Conservation (phyloP, 2,797 vertebrate species). For the Crenuchus spilurus region DNA sequence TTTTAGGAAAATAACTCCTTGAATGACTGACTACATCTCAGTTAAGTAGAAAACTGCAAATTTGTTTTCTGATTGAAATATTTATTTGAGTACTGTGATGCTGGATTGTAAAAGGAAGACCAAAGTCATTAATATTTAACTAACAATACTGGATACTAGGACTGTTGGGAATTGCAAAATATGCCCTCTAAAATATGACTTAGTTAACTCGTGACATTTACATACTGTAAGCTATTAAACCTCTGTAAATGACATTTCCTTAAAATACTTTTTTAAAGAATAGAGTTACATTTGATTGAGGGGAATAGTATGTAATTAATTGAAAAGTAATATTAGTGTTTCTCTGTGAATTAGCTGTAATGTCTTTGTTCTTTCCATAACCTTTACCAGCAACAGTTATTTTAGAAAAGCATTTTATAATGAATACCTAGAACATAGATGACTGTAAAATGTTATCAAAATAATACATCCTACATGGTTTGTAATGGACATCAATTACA, state of each 20-base stretch:
- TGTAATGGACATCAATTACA: conserved; percentile 8
- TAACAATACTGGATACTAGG: not conserved
- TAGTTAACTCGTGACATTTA: not conserved
- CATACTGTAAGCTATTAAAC: not conserved
- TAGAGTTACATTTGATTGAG: not conserved
- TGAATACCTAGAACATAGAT: not conserved
- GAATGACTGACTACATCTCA: no score
- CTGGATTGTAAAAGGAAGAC: not conserved
- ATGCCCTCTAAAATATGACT: not conserved
- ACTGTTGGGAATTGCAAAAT: not conserved
- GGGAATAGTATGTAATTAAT: not conserved
- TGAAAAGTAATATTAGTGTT: not conserved
- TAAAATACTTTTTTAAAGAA: not conserved
- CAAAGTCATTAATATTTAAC: not conserved
- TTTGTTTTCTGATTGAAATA: no score
- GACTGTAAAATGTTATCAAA: not conserved
- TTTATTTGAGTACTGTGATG: no score
- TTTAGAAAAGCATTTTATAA: not conserved
- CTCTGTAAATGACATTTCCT: not conserved
- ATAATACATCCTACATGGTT: not conserved
- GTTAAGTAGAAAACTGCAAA: no score
- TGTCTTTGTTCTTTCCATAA: not conserved
- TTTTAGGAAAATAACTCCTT: no score
- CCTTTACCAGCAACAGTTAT: not conserved
- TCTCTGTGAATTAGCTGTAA: not conserved